A percentile compares a stretch with the other conserved stretches of the same genome.
Conservation (phyloP, 2,888 invertebrate species). For the Cartodere bifasciata region DNA sequence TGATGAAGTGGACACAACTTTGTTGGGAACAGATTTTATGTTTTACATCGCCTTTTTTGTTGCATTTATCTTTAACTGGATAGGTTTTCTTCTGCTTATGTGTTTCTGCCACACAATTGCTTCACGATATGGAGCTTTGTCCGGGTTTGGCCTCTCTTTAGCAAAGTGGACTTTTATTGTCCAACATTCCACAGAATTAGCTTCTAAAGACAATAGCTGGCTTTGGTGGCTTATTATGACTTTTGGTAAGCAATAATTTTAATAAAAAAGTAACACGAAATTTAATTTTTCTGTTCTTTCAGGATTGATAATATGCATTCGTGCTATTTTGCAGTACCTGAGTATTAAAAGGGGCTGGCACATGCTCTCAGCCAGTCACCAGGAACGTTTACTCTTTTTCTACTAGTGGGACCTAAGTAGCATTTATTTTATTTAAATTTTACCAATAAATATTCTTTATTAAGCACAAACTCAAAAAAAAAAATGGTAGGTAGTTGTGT, state of each 20-base stretch:
- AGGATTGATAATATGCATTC: conserved; percentile 76
- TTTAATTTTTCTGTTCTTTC: conserved; percentile 23
- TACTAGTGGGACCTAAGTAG: conserved; percentile 29
- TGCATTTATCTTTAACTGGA: conserved; percentile 92
- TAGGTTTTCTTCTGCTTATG: conserved; percentile 82
- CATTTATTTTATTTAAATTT: conserved; percentile 1
- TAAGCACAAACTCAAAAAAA: too few species aligned
- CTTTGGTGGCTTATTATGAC: conserved; percentile 89
- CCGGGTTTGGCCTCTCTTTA: conserved; percentile 84
- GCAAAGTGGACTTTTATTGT: conserved; percentile 94
- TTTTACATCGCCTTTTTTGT: conserved; percentile 85
- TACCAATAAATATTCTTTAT: too few species aligned
- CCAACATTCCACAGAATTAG: conserved; percentile 78
- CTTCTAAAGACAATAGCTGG: conserved; percentile 81
- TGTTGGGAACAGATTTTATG: conserved; percentile 87
- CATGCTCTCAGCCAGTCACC: conserved; percentile 71
- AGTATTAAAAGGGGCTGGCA: conserved; percentile 85
- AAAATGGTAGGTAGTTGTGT: too few species aligned
- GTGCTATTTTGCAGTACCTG: conserved; percentile 77
- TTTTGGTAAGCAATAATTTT: conserved; percentile 50
- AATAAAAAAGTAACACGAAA: background rate
- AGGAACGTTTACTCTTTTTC: conserved; percentile 80
- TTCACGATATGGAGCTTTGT: conserved; percentile 81
- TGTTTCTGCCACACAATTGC: conserved; percentile 93
- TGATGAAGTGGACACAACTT: conserved; percentile 64